phyloP scores from a whole-genome alignment of 2,888 invertebrate species.

The Suillia variegata region DNA sequence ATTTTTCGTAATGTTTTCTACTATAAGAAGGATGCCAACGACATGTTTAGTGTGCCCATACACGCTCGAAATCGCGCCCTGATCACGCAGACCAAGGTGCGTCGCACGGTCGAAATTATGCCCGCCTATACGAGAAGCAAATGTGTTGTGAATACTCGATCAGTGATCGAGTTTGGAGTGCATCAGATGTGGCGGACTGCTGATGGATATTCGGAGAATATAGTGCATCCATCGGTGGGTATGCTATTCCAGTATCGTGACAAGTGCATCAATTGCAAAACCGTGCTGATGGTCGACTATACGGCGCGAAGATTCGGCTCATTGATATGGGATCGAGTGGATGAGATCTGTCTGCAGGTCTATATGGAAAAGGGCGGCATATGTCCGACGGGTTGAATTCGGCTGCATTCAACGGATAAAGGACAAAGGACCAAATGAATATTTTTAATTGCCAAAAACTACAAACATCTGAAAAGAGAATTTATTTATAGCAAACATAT shows the following conservation, averaged over 20 bases:
- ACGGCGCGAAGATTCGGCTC: slow-evolving; percentile 57
- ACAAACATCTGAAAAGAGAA: no score
- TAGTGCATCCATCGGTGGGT: slow-evolving; percentile 51
- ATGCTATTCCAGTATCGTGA: slow-evolving; percentile 58
- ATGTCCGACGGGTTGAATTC: slow-evolving; percentile 42
- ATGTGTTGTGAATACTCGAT: slow-evolving; percentile 81
- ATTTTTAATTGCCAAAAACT: no score
- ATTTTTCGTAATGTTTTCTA: slow-evolving; percentile 63
- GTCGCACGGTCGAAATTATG: slow-evolving; percentile 48
- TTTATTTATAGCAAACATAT: no score
- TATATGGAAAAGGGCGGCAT: slow-evolving; percentile 47
- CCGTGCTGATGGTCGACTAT: slow-evolving; percentile 48
- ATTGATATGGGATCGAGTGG: slow-evolving; percentile 55
- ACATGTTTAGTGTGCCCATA: slow-evolving; percentile 48
- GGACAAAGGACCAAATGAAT: no score
- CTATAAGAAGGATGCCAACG: slow-evolving; percentile 61
- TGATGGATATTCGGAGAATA: slow-evolving; percentile 46
- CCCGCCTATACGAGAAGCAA: slow-evolving; percentile 83
- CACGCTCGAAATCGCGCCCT: slow-evolving; percentile 52
- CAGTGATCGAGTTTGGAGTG: slow-evolving; percentile 86
- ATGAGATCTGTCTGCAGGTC: slow-evolving; percentile 48
- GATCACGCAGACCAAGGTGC: slow-evolving; percentile 59
- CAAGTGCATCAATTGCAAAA: slow-evolving; percentile 52
- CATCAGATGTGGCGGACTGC: slow-evolving; percentile 70
- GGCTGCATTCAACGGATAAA: no score